Percentiles rank a stretch among this genome's conserved stretches.
Conservation (phyloP, 1,140 invertebrate genomes). For the Bombus confusus region DNA sequence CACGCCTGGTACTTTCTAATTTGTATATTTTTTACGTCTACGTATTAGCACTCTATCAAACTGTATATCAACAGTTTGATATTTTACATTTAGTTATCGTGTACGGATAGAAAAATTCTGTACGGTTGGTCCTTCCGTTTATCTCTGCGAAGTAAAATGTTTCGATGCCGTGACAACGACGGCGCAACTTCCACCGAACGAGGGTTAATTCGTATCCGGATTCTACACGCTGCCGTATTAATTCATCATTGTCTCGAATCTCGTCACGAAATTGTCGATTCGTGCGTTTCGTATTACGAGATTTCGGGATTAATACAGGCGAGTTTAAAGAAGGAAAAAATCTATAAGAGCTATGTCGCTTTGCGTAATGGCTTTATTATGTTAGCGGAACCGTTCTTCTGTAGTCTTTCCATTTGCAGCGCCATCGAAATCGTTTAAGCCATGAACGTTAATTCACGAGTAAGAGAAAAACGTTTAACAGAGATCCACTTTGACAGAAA, state of each 20-base stretch:
- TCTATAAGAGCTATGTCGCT: neutral
- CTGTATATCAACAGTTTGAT: too few species aligned
- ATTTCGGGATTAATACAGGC: slow-evolving; percentile 19
- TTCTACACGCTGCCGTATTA: too few species aligned
- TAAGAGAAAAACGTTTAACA: neutral
- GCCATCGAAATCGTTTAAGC: slow-evolving; percentile 31
- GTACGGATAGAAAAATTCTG: too few species aligned
- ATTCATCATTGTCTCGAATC: neutral
- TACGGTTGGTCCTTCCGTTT: accelerated
- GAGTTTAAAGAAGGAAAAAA: slow-evolving; percentile 13
- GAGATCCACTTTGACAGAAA: neutral
- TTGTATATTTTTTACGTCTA: accelerated
- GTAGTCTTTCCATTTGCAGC: neutral
- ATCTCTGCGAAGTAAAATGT: neutral
- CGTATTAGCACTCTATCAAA: neutral
- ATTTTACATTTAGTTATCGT: too few species aligned
- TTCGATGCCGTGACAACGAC: neutral
- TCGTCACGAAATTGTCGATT: neutral
- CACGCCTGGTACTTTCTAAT: neutral
- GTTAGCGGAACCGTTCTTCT: slow-evolving; percentile 9
- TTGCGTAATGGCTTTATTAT: slow-evolving; percentile 20
- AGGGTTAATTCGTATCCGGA: neutral
- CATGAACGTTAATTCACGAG: neutral
- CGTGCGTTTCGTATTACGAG: neutral
- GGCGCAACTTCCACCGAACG: neutral